A percentile compares a stretch with the other conserved stretches of the same genome.
phyloP scores from a whole-genome alignment of 2,113 vertebrate genomes.

The Uria aalge region DNA sequence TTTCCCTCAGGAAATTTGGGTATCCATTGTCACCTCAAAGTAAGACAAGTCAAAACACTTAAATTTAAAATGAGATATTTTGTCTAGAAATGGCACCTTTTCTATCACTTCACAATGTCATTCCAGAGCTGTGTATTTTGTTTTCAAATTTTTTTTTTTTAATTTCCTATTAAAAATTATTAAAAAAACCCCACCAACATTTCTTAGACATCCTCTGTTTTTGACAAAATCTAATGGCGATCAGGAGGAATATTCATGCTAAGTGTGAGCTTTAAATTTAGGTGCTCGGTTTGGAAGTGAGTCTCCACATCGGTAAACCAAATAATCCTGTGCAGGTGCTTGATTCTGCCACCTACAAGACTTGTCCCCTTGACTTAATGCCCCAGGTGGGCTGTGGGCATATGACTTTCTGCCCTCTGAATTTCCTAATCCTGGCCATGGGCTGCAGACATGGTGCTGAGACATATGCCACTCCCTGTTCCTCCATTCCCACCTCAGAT shows the following conservation, averaged over 20 bases:
- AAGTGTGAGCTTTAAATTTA: not conserved
- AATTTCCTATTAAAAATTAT: not conserved
- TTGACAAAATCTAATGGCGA: not conserved
- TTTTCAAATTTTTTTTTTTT: not conserved
- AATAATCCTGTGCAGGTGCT: not conserved
- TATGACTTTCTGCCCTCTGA: not conserved
- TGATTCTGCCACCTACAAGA: not conserved
- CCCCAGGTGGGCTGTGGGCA: not conserved
- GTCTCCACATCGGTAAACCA: not conserved
- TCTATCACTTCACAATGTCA: not conserved
- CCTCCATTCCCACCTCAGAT: accelerated
- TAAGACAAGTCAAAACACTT: not conserved
- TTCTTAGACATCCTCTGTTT: not conserved
- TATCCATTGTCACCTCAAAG: not conserved
- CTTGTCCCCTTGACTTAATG: not conserved
- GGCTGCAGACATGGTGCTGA: not conserved
- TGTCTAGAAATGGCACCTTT: not conserved
- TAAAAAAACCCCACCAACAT: accelerated
- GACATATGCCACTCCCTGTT: not conserved
- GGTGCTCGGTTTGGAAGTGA: not conserved
- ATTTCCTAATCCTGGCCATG: not conserved
- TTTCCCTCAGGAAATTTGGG: not conserved
- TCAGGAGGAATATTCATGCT: not conserved
- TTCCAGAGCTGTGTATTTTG: not conserved
- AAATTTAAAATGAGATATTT: not conserved